These are phyloP conservation scores for Teleogryllus occipitalis DNA, from an alignment of 1,140 invertebrate genomes.

Conservation along the genomic window DNA sequence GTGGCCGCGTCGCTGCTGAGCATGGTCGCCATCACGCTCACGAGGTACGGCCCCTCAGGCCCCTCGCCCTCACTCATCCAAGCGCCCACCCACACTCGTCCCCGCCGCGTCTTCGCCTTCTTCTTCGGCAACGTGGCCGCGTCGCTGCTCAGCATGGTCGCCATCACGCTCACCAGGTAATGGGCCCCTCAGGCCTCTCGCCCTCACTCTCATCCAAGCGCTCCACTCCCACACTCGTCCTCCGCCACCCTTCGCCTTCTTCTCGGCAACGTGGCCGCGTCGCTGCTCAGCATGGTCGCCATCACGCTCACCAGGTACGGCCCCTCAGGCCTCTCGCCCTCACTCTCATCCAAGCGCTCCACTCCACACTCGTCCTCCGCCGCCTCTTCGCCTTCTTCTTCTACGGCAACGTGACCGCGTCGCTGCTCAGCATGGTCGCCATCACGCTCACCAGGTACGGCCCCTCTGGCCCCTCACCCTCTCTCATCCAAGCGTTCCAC, in stretches of 20 bases:
- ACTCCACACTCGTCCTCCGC: constrained; percentile 64
- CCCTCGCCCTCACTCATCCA: no score
- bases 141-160: constrained; percentile 79
- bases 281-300: constrained; percentile 78
- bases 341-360: no score
- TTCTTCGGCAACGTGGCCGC: constrained; percentile 85
- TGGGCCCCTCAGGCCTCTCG: no score
- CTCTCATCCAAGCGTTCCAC: no score
- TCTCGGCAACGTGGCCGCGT: constrained; percentile 81
- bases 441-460: constrained; percentile 79
- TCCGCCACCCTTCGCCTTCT: constrained; percentile 78
- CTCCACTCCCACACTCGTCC: no score
- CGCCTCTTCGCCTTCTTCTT: constrained; percentile 80
- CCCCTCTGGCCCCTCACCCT: not conserved
- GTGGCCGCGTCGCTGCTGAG: constrained; percentile 77
- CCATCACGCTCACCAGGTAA: constrained; percentile 83
- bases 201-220: no score
- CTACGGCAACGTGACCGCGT: constrained; percentile 82
- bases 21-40: constrained; percentile 83
- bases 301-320: constrained; percentile 79
- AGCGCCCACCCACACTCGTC: no score
- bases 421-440: constrained; percentile 78
- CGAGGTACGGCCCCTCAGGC: constrained; percentile 50
- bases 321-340: no score
- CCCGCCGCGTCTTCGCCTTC: constrained; percentile 77